phyloP scores from a whole-genome alignment of 2,888 invertebrate genomes.

The Globia sparganii region DNA sequence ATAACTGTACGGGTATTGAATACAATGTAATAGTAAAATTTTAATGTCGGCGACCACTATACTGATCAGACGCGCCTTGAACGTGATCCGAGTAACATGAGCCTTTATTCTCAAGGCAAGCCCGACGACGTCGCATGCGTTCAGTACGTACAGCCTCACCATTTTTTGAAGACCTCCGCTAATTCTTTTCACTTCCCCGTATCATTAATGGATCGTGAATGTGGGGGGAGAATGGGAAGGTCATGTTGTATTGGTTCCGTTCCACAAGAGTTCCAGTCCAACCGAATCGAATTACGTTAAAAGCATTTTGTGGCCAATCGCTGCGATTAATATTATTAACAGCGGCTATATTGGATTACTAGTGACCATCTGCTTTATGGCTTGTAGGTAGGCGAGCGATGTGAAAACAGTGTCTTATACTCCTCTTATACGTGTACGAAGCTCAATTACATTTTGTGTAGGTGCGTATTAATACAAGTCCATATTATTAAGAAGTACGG shows the following conservation, averaged over 20 bases:
- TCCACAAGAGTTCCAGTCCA: conserved; percentile 84
- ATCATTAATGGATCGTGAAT: conserved; percentile 68
- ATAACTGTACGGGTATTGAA: conserved; percentile 72
- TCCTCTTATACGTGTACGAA: conserved; percentile 19
- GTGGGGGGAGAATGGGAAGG: conserved; percentile 72
- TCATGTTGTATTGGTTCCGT: conserved; percentile 80
- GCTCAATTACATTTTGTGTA: conserved; percentile 28
- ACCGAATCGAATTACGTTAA: conserved; percentile 89
- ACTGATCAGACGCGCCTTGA: conserved; percentile 85
- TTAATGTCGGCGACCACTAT: conserved; percentile 77
- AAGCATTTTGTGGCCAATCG: conserved; percentile 88
- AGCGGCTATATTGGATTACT: conserved; percentile 83
- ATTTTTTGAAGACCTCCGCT: conserved; percentile 77
- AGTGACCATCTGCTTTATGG: conserved; percentile 74
- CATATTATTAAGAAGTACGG: neutral
- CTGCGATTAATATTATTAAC: conserved; percentile 87
- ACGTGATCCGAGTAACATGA: conserved; percentile 89
- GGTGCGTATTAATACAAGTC: conserved; percentile 5
- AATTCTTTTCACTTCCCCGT: conserved; percentile 72
- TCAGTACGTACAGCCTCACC: conserved; percentile 75
- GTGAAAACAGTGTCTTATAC: conserved; percentile 50
- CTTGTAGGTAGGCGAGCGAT: conserved; percentile 59
- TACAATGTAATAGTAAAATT: conserved; percentile 76
- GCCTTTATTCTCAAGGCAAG: conserved; percentile 87
- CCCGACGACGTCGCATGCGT: conserved; percentile 81